phyloP scores from a whole-genome alignment of 2,888 invertebrate species.

The Buathra laborator region DNA sequence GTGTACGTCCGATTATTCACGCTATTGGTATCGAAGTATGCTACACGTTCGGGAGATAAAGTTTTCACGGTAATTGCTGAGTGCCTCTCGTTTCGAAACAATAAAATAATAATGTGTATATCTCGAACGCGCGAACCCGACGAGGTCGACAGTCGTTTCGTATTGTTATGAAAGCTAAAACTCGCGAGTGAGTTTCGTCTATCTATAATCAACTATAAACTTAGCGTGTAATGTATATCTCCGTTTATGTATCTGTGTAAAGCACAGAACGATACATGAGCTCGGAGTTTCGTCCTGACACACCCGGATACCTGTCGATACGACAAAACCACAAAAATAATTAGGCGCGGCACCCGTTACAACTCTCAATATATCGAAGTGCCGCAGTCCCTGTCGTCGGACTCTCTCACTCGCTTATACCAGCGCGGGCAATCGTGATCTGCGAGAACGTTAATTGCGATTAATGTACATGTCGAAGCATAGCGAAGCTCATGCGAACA shows the following conservation, averaged over 20 bases:
- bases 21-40: not conserved
- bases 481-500: not conserved
- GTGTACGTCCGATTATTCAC: slow-evolving; percentile 9
- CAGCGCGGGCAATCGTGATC: not conserved
- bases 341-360: slow-evolving; percentile 17
- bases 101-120: slow-evolving; percentile 3
- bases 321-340: slow-evolving; percentile 44
- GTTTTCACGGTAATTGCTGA: slow-evolving; percentile 19
- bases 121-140: not conserved
- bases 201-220: slow-evolving; percentile 29
- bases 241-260: not conserved
- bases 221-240: not conserved
- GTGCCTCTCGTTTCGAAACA: slow-evolving; percentile 5
- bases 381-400: not conserved
- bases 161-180: slow-evolving; percentile 39
- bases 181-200: slow-evolving; percentile 19
- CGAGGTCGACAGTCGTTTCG: slow-evolving; percentile 35
- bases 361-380: not conserved
- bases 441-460: slow-evolving; percentile 55
- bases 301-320: slow-evolving; percentile 39
- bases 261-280: not conserved
- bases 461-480: slow-evolving; percentile 51
- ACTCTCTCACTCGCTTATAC: not conserved
- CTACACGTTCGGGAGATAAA: not conserved
- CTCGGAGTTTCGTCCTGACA: slow-evolving; percentile 12